Conservation (phyloP, 2,888 invertebrate genomes). For the Drosophila fungiperda region DNA sequence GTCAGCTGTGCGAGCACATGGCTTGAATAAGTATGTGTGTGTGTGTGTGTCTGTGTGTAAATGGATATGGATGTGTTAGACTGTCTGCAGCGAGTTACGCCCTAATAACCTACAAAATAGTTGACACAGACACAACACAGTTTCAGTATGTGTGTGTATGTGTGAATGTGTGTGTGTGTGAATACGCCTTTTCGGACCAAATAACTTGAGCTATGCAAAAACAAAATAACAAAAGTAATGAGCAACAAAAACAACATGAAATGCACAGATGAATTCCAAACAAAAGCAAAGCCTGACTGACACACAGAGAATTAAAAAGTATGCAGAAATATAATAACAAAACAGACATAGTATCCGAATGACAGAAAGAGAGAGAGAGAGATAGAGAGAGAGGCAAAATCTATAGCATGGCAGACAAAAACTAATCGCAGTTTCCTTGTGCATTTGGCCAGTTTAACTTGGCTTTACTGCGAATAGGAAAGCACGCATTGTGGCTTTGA, state of each 20-base stretch:
- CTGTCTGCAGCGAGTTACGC: constrained; percentile 65
- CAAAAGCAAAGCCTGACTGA: constrained; percentile 51
- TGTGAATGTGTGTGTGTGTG: constrained; percentile 6
- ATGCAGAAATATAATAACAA: constrained; percentile 16
- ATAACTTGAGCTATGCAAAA: constrained; percentile 72
- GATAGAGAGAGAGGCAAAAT: too few relatives aligned
- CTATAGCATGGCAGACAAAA: constrained; percentile 37
- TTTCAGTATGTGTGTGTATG: constrained; percentile 19
- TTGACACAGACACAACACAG: constrained; percentile 73
- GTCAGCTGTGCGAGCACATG: constrained; percentile 12
- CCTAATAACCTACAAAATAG: constrained; percentile 79
- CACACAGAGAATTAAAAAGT: constrained; percentile 18
- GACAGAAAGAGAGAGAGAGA: neutral
- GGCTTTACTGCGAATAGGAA: constrained; percentile 4
- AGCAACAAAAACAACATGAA: constrained; percentile 16
- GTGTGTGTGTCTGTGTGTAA: constrained; percentile 30
- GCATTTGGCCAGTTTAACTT: constrained; percentile 39
- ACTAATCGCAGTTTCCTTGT: constrained; percentile 59
- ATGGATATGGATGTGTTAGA: constrained; percentile 40
- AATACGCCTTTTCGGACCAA: constrained; percentile 46
- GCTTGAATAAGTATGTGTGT: constrained; percentile 17
- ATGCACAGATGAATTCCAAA: constrained; percentile 28
- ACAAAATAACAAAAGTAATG: constrained; percentile 46
- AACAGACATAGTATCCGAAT: constrained; percentile 1
- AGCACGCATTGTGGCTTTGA: neutral